These are phyloP conservation scores for Teinopalpus imperialis DNA, from an alignment of 2,888 invertebrate genomes.

Conservation along the genomic window DNA sequence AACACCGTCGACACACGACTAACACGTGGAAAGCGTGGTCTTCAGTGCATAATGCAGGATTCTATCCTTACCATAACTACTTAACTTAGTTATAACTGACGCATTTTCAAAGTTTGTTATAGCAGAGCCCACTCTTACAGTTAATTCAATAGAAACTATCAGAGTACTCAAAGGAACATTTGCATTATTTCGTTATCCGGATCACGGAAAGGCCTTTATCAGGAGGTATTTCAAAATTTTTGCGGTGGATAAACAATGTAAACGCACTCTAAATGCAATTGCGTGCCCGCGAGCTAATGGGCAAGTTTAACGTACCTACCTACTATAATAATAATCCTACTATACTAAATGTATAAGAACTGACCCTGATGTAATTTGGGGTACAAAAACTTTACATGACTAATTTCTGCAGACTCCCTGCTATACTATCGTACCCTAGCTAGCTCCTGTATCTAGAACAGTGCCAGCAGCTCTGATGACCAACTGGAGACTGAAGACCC, in stretches of 20 bases:
- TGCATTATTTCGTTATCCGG: conserved; percentile 28
- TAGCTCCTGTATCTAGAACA: too few species aligned
- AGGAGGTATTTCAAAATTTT: conserved; percentile 34
- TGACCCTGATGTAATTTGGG: conserved; percentile 32
- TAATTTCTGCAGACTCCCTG: too few species aligned
- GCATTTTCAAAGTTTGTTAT: conserved; percentile 28
- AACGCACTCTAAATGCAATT: too few species aligned
- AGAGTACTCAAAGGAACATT: conserved; percentile 23
- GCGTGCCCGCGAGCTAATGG: conserved; percentile 35
- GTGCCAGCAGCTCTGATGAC: conserved; percentile 24
- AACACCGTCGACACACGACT: too few species aligned
- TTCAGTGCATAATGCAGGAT: too few species aligned
- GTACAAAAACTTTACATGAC: conserved; percentile 15
- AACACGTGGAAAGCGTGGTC: too few species aligned
- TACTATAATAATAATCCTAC: too few species aligned
- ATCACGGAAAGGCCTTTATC: conserved; percentile 31
- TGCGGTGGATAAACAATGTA: conserved; percentile 30
- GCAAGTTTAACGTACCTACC: conserved; percentile 36
- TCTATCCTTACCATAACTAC: too few species aligned
- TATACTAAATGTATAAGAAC: conserved; percentile 29
- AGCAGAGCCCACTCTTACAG: conserved; percentile 30
- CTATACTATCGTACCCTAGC: too few species aligned
- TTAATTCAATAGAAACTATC: conserved; percentile 31
- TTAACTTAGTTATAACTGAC: conserved; percentile 33
- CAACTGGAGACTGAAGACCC: conserved; percentile 34